A percentile compares a stretch with the other conserved stretches of the same genome.
Conservation (phyloP, 1,140 invertebrate genomes). For the Heliconius hewitsoni region DNA sequence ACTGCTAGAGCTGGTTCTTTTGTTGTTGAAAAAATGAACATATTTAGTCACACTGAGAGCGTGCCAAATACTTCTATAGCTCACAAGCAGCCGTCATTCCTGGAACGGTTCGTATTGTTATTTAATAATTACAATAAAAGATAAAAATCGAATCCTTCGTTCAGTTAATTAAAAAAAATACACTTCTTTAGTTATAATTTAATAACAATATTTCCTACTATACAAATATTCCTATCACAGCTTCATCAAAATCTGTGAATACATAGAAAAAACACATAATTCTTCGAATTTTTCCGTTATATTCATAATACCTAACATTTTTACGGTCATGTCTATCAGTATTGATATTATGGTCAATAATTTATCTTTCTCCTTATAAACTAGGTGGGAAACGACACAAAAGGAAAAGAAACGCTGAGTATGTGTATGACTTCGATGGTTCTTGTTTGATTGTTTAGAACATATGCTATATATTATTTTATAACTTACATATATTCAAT, state of each 20-base stretch:
- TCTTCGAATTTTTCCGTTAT: neutral
- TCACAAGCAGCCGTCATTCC: slow-evolving; percentile 79
- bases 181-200: neutral
- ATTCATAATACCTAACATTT: neutral
- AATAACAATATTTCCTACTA: neutral
- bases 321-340: neutral
- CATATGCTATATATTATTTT: slow-evolving; percentile 32
- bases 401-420: slow-evolving; percentile 58
- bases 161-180: neutral
- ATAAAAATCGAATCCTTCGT: neutral
- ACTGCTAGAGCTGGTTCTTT: slow-evolving; percentile 89
- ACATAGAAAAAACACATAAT: neutral
- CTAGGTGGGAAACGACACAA: slow-evolving; percentile 56
- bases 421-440: slow-evolving; percentile 45
- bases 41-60: slow-evolving; percentile 75
- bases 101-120: slow-evolving; percentile 79
- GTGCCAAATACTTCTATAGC: slow-evolving; percentile 67
- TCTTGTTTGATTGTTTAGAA: slow-evolving; percentile 44
- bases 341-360: slow-evolving; percentile 23
- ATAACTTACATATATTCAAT: slow-evolving; percentile 2
- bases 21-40: slow-evolving; percentile 90
- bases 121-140: neutral
- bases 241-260: neutral
- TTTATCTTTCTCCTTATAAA: slow-evolving; percentile 45
- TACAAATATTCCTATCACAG: neutral